phyloP scores from a whole-genome alignment of 2,113 vertebrate genomes.

The Sarotherodon lohbergeri region DNA sequence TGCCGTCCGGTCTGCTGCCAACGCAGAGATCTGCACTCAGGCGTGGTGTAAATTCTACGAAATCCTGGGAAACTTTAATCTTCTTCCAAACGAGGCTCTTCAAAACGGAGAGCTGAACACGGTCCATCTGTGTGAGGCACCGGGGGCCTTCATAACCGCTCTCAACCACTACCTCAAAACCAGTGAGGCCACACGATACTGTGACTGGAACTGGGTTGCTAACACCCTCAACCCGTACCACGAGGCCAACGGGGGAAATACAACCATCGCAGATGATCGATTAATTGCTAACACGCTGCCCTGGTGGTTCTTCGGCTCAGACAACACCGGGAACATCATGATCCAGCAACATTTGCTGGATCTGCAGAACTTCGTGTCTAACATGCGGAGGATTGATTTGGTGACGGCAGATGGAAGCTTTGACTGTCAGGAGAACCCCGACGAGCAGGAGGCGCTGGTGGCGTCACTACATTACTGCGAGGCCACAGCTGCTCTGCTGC shows the following conservation, averaged over 20 bases:
- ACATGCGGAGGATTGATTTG: slow-evolving; percentile 78
- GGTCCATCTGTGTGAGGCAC: slow-evolving; percentile 91
- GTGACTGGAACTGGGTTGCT: slow-evolving; percentile 89
- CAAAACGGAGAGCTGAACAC: slow-evolving; percentile 79
- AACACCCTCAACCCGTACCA: slow-evolving; percentile 91
- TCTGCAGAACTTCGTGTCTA: slow-evolving; percentile 77
- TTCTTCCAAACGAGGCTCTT: slow-evolving; percentile 78
- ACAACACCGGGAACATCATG: slow-evolving; percentile 92
- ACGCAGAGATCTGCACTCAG: slow-evolving; percentile 92
- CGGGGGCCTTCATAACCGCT: slow-evolving; percentile 88
- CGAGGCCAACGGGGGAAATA: slow-evolving; percentile 82
- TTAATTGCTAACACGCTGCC: slow-evolving; percentile 88
- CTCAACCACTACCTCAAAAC: slow-evolving; percentile 90
- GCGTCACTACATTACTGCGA: slow-evolving; percentile 90
- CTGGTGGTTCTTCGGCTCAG: slow-evolving; percentile 92
- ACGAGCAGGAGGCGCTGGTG: slow-evolving; percentile 91
- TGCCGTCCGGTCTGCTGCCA: slow-evolving; percentile 75
- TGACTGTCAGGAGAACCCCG: slow-evolving; percentile 93
- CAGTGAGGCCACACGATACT: slow-evolving; percentile 64
- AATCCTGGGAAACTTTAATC: slow-evolving; percentile 79
- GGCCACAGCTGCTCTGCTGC: slow-evolving; percentile 80
- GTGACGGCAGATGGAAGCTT: slow-evolving; percentile 96
- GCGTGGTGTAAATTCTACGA: slow-evolving; percentile 96
- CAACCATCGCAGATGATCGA: slow-evolving; percentile 87
- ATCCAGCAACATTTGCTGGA: slow-evolving; percentile 79